A percentile compares a stretch with the other conserved stretches of the same genome.
These are phyloP conservation scores for Diadophis punctatus DNA, from an alignment of 2,113 vertebrate species.

Conservation along the genomic window DNA sequence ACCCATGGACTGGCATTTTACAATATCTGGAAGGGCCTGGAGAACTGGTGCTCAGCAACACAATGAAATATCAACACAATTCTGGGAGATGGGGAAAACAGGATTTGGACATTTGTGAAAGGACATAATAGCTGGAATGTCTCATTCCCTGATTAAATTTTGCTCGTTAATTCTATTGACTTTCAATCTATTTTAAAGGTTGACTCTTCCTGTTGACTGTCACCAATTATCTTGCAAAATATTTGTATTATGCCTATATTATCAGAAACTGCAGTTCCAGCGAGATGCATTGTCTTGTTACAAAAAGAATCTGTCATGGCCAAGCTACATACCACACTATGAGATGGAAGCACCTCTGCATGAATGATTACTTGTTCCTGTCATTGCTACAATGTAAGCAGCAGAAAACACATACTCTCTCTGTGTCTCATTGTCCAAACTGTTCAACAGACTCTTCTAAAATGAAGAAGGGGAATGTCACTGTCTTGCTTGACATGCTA, in stretches of 20 bases:
- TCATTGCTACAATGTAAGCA: not conserved
- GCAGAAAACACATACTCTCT: not conserved
- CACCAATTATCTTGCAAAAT: not conserved
- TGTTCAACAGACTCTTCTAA: not conserved
- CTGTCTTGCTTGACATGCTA: not conserved
- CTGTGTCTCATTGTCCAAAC: not conserved
- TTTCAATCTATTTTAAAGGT: not conserved
- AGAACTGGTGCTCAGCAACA: not conserved
- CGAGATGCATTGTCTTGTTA: not conserved
- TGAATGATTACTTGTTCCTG: not conserved
- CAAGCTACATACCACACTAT: not conserved
- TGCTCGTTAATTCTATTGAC: not conserved
- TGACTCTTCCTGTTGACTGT: not conserved
- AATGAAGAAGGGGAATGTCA: not conserved
- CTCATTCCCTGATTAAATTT: not conserved
- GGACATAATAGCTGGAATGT: not conserved
- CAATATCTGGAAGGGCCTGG: not conserved
- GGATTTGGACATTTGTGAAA: not conserved
- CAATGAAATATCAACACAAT: not conserved
- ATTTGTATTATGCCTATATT: not conserved
- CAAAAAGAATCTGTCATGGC: not conserved
- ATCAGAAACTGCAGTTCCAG: not conserved
- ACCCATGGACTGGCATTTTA: slow-evolving; percentile 11
- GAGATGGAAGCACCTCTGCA: not conserved
- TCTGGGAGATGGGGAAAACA: not conserved